Evolutionary conservation across 2,797 vertebrate species (phyloP).

Genomic region (Megaceryle alcyon): DNA sequence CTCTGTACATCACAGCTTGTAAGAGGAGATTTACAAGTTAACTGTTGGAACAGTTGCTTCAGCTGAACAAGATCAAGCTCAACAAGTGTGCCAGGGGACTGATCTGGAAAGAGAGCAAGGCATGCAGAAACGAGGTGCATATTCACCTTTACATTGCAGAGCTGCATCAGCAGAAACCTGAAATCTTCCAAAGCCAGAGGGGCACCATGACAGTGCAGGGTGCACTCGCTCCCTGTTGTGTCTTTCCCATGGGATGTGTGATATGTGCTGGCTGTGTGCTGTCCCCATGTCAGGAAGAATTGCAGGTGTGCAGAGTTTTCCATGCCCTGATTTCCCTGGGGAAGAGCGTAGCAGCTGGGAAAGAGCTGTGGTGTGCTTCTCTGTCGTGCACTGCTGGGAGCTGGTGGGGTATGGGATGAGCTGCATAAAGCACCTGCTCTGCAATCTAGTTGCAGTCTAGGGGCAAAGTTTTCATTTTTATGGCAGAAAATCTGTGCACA

Average conservation of each 20-base stretch:
- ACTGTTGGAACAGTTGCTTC: background rate
- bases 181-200: background rate
- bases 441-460: background rate
- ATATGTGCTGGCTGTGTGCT: background rate
- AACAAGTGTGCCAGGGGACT: background rate
- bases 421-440: background rate
- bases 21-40: background rate
- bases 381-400: background rate
- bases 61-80: background rate
- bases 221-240: background rate
- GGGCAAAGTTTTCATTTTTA: background rate
- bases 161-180: background rate
- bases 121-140: background rate
- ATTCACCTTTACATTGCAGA: background rate
- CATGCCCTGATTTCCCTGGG: background rate
- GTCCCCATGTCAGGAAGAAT: background rate
- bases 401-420: rapidly evolving
- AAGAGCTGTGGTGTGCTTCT: background rate
- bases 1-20: background rate
- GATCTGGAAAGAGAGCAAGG: background rate
- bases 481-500: background rate
- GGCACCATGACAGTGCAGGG: background rate
- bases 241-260: background rate
- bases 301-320: background rate
- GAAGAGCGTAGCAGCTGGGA: background rate